A percentile compares a stretch with the other conserved stretches of the same genome.
Evolutionary conservation across 2,797 vertebrate species (phyloP).

Genomic region (Sebastes baramenuke): DNA sequence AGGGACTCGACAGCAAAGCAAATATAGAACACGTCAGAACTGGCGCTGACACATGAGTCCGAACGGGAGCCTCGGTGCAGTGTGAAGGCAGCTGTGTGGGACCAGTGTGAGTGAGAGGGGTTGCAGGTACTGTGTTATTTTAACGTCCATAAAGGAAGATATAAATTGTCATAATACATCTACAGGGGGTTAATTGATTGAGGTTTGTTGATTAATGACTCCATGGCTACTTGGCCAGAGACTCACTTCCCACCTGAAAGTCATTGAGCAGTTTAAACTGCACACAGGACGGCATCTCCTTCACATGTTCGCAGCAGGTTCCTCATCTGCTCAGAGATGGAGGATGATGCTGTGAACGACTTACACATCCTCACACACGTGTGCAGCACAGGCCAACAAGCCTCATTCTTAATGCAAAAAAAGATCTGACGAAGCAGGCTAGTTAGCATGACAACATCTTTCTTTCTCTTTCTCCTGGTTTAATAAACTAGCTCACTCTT

Average conservation of each 20-base stretch:
- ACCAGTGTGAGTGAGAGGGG: neutral
- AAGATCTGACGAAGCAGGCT: neutral
- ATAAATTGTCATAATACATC: neutral
- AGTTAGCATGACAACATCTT: neutral
- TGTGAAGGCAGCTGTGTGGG: neutral
- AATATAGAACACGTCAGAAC: slow-evolving; percentile 22
- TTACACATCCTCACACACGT: neutral
- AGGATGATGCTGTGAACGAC: neutral
- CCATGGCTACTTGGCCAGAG: neutral
- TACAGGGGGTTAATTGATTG: neutral
- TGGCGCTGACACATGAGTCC: neutral
- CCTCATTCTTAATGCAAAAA: neutral
- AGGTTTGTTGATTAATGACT: neutral
- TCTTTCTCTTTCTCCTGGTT: neutral
- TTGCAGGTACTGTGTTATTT: neutral
- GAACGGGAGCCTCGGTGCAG: neutral
- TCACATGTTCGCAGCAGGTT: neutral
- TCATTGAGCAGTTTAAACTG: neutral
- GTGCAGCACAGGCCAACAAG: neutral
- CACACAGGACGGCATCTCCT: neutral
- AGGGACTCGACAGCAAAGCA: slow-evolving; percentile 19
- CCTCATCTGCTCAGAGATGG: neutral
- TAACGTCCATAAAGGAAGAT: neutral
- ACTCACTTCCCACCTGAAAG: neutral
- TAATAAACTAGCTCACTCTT: neutral